Evolutionary conservation across 2,888 invertebrate genomes (phyloP).

Genomic region (Drosophila sordidapex): DNA sequence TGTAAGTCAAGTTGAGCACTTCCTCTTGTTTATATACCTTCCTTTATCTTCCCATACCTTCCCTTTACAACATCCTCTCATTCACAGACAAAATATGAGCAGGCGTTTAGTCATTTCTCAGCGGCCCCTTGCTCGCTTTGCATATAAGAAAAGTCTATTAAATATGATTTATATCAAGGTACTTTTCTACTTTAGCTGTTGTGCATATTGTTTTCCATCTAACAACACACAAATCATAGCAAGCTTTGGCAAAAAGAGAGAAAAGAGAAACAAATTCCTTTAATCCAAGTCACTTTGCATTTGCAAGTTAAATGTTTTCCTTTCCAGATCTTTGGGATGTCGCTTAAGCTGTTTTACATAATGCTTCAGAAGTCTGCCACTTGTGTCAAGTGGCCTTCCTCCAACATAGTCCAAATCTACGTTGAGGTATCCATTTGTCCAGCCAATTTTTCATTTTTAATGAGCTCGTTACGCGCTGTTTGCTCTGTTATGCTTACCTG

Average conservation of each 20-base stretch:
- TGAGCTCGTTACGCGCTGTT: constrained; percentile 21
- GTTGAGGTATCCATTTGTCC: constrained; percentile 10
- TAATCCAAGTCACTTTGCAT: constrained; percentile 4
- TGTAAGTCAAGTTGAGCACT: constrained; percentile 49
- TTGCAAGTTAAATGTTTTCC: constrained; percentile 13
- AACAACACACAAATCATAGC: constrained; percentile 39
- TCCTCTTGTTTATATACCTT: constrained; percentile 35
- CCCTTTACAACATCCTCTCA: constrained; percentile 29
- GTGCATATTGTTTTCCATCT: constrained; percentile 23
- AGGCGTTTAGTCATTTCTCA: constrained; percentile 27
- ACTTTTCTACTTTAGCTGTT: constrained; percentile 20
- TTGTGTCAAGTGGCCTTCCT: neutral
- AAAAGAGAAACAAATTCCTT: constrained; percentile 6
- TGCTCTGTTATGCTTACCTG: constrained; percentile 2
- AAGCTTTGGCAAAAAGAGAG: constrained; percentile 12
- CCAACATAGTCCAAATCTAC: neutral
- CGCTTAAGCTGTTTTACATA: constrained; percentile 3
- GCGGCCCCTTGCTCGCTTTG: constrained; percentile 12
- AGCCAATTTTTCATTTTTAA: constrained; percentile 47
- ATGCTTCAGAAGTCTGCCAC: neutral
- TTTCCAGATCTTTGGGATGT: constrained; percentile 4
- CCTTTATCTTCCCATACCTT: neutral
- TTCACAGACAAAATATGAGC: constrained; percentile 33
- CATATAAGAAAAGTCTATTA: constrained; percentile 39
- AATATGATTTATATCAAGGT: constrained; percentile 42